phyloP scores from a whole-genome alignment of 2,797 vertebrate genomes.

The Myotis myotis region DNA sequence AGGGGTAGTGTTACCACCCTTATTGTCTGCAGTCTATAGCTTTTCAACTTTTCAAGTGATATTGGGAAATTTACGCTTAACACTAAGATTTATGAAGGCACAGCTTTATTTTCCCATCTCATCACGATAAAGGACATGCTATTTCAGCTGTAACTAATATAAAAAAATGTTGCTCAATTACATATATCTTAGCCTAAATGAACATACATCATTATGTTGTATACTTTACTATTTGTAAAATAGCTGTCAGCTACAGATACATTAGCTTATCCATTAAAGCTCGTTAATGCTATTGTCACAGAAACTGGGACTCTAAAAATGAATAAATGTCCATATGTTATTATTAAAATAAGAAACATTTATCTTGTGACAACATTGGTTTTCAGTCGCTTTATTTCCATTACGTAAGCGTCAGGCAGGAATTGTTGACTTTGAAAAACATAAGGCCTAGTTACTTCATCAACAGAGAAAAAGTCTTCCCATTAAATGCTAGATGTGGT shows the following conservation, averaged over 20 bases:
- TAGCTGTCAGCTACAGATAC: background rate
- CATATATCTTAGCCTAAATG: background rate
- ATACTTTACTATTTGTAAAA: background rate
- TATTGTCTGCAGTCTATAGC: background rate
- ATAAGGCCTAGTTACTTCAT: background rate
- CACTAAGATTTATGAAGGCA: background rate
- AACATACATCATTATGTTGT: background rate
- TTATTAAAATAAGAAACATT: conserved; percentile 35
- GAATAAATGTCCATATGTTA: background rate
- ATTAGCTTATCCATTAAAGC: background rate
- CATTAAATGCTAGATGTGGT: background rate
- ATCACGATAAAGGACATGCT: background rate
- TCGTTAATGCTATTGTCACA: background rate
- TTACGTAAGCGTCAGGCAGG: background rate
- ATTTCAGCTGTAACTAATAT: background rate
- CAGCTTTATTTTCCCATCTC: background rate
- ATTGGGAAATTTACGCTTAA: background rate
- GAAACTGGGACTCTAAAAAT: conserved; percentile 34
- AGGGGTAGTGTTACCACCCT: background rate
- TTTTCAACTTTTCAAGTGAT: background rate
- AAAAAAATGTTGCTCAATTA: background rate
- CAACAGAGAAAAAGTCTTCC: background rate
- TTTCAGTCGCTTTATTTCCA: background rate
- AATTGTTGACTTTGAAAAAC: background rate
- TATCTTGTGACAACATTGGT: conserved; percentile 3